Evolutionary conservation across 2,797 vertebrate species (phyloP).

Genomic region (Tangara arthus): DNA sequence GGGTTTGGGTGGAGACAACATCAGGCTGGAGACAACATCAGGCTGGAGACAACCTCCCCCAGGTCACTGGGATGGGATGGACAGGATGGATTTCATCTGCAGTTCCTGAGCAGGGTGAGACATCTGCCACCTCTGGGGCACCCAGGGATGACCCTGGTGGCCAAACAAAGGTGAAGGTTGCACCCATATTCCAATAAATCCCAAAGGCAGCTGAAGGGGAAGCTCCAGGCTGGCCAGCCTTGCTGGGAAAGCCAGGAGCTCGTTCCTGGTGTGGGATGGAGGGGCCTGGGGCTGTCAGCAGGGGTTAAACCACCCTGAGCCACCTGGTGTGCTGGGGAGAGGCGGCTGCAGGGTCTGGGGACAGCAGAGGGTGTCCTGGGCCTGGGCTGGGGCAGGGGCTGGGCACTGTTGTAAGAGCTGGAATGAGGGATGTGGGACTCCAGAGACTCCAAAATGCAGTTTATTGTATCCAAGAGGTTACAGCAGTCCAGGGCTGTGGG

Average conservation of each 20-base stretch:
- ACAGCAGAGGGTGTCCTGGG: too few relatives aligned
- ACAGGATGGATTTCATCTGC: background rate
- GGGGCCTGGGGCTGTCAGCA: background rate
- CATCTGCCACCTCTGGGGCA: background rate
- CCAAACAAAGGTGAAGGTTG: too few relatives aligned
- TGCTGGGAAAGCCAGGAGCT: too few relatives aligned
- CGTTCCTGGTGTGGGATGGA: background rate
- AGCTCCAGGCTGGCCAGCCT: background rate
- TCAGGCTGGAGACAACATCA: background rate
- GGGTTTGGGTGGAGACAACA: background rate
- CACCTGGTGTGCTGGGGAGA: background rate
- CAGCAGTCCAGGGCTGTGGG: too few relatives aligned
- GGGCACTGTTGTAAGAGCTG: background rate
- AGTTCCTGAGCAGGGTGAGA: background rate
- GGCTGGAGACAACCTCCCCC: background rate
- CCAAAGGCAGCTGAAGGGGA: too few relatives aligned
- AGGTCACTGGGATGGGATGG: background rate
- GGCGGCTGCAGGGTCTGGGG: background rate
- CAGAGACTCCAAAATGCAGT: too few relatives aligned
- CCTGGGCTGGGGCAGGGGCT: background rate
- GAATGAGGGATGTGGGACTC: too few relatives aligned
- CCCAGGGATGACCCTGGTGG: background rate
- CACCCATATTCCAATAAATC: rapidly evolving
- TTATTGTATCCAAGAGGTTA: too few relatives aligned
- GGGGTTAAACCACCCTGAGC: background rate